Evolutionary conservation across 1,140 invertebrate species (phyloP).

Genomic region (Psilanteris sp.): DNA sequence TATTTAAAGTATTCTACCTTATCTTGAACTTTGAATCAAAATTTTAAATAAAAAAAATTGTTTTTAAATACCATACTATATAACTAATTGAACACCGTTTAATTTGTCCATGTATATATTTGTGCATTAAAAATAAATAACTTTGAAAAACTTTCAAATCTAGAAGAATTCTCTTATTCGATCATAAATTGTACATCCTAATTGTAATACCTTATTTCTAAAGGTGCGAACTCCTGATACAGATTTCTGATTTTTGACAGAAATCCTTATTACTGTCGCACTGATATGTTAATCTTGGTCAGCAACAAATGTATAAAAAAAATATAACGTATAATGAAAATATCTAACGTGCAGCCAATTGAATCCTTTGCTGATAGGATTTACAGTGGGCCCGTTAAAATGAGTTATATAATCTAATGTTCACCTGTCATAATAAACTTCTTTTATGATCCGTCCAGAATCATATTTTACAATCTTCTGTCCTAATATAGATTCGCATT

Average conservation of each 20-base stretch:
- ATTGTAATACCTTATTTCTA: constrained; percentile 69
- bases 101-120: too few relatives aligned
- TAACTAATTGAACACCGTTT: too few relatives aligned
- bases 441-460: constrained; percentile 16
- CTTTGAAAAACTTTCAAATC: constrained; percentile 33
- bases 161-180: constrained; percentile 19
- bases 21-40: too few relatives aligned
- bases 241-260: constrained; percentile 53
- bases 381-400: constrained; percentile 41
- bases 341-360: constrained; percentile 48
- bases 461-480: constrained; percentile 19
- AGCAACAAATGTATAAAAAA: constrained; percentile 72
- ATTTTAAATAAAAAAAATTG: too few relatives aligned
- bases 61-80: too few relatives aligned
- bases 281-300: constrained; percentile 79
- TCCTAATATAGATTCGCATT: constrained; percentile 30
- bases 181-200: constrained; percentile 62
- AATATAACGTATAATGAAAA: constrained; percentile 62
- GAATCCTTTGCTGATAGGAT: constrained; percentile 73
- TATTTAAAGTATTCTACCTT: too few relatives aligned
- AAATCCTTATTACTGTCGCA: constrained; percentile 42
- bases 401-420: constrained; percentile 45
- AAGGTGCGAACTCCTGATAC: constrained; percentile 68
- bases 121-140: too few relatives aligned
- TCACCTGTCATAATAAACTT: constrained; percentile 35